Base-by-base conservation (phyloP, 2,113 vertebrate species). In the Fregetta grallaria region DNA sequence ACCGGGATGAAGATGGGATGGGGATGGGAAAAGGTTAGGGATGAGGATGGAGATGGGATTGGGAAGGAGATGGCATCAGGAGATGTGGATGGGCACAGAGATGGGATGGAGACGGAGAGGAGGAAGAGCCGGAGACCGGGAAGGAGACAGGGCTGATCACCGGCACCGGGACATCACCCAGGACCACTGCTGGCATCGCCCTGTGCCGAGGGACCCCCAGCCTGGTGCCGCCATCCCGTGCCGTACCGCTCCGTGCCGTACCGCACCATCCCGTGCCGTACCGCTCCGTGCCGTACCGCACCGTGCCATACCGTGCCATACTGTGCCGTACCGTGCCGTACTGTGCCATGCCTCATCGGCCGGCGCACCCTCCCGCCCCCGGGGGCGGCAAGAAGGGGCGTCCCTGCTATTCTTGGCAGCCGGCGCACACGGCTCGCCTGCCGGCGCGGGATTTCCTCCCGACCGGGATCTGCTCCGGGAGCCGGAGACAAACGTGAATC, bases 51-150 rank as follows among this genome's bases (percentile, higher is more conserved):
- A 18, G 50, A 26, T 13, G 13, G 50, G 50, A 52, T 13, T 11
- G 17, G 53, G 53, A 55, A 23, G 22, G 26, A 12, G 15, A 29
- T 55, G 53, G 26, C 15, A 55, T 55, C 29, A 29, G 49, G 36
- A 49, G 83, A 91, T 70, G 72, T n/a, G 96, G 96, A 92, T 92
- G 87, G 56, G 90, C n/a, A 50, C 11, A 10, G 49, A 6, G 29
- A 8, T 27, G 50, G 50, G 50, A 49, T 20, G 45, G 36, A 15
- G 36, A 32, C 25, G 3, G 50, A 9, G 72, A 44, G 30, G 38
- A 56, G 38, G 38, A 56, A 26, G 38, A 25, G 38, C 29, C 6
- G 23, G 22, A 15, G 30, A 4, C 40, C 3, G 17, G 32, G 40
- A 27, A n/a, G 72, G 42, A 22, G 55, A 21, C 9, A 20, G 72